phyloP scores from a whole-genome alignment of 2,888 invertebrate species.

The Tiliacea citrago region DNA sequence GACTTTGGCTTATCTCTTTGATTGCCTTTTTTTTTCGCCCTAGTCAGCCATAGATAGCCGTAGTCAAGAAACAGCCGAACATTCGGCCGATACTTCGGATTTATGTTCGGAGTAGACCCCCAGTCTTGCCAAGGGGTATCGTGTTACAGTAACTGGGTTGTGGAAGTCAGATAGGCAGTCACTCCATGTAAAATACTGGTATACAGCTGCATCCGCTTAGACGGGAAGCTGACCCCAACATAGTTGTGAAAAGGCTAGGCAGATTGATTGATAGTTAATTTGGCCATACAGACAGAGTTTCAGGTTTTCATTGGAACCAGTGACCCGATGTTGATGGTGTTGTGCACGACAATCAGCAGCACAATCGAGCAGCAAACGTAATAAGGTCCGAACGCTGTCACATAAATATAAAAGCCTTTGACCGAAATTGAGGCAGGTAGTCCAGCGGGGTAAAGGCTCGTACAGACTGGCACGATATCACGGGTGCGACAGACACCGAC shows the following conservation, averaged over 20 bases:
- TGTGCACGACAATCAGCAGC: too few species aligned
- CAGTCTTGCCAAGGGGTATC: neutral
- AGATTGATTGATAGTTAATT: neutral
- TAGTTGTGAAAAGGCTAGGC: neutral
- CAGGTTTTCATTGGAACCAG: slow-evolving; percentile 23
- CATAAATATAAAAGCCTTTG: slow-evolving; percentile 33
- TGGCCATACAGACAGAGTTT: neutral
- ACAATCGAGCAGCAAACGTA: slow-evolving; percentile 47
- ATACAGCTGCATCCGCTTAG: neutral
- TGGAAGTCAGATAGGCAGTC: neutral
- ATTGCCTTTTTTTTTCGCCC: too few species aligned
- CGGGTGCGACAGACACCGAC: too few species aligned
- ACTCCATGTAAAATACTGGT: too few species aligned
- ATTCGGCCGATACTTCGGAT: too few species aligned
- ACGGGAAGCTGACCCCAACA: neutral
- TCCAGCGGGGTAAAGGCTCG: too few species aligned
- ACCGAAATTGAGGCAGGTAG: slow-evolving; percentile 26
- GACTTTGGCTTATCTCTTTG: too few species aligned
- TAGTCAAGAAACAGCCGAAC: too few species aligned
- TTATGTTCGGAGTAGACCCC: too few species aligned
- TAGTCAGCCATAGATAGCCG: too few species aligned
- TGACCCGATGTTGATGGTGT: slow-evolving; percentile 49
- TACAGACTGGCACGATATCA: too few species aligned
- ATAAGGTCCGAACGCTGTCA: slow-evolving; percentile 19
- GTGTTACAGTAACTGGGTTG: neutral